Conservation (phyloP, 35 echinoderm and acorn worm species). For the Apostichopus japonicus region DNA sequence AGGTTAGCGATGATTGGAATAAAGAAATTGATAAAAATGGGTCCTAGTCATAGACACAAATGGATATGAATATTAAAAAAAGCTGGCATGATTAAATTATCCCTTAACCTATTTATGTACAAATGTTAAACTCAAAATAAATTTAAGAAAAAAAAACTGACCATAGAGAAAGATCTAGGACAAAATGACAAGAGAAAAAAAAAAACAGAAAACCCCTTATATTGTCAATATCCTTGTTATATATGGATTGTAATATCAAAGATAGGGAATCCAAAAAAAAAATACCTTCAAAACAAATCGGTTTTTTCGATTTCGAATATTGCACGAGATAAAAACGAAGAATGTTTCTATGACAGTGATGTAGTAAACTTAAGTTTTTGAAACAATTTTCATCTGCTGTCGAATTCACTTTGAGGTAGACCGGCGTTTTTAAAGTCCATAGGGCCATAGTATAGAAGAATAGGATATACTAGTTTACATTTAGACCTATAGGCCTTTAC, state of each 20-base stretch:
- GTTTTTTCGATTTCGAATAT: not conserved
- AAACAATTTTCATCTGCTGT: not conserved
- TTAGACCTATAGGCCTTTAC: not conserved
- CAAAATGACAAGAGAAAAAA: not conserved
- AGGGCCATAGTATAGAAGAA: not conserved
- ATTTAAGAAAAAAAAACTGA: not conserved
- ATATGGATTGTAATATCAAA: too few relatives aligned
- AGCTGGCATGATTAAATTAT: not conserved
- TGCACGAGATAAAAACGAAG: constrained; percentile 2
- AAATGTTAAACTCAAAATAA: constrained; percentile 11
- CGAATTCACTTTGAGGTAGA: not conserved
- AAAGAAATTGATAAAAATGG: not conserved
- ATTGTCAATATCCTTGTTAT: too few relatives aligned
- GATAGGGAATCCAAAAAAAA: too few relatives aligned
- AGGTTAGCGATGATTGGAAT: not conserved
- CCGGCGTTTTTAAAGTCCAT: not conserved
- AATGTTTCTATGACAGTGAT: constrained; percentile 6
- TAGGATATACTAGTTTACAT: not conserved
- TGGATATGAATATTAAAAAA: not conserved
- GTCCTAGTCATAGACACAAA: not conserved
- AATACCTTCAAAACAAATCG: too few relatives aligned
- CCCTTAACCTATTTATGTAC: not conserved
- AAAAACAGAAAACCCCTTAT: not conserved
- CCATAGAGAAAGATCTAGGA: not conserved
- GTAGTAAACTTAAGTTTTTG: not conserved